Evolutionary conservation across 1,140 invertebrate genomes (phyloP).

Genomic region (Mesaphorura yosii): DNA sequence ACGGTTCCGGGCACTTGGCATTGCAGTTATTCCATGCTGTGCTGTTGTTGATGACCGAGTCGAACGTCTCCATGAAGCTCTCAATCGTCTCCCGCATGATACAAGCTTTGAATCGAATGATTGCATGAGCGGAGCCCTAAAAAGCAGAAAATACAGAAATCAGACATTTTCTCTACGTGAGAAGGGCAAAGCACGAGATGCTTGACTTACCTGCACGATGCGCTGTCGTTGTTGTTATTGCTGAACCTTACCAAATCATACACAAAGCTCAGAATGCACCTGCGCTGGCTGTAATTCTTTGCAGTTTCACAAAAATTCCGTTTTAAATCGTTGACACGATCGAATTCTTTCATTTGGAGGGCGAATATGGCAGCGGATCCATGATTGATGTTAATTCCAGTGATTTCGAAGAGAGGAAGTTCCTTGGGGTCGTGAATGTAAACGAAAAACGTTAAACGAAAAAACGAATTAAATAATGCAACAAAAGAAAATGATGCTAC

Average conservation of each 20-base stretch:
- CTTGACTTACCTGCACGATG: slow-evolving; percentile 4
- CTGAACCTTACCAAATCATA: no score
- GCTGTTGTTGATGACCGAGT: slow-evolving; percentile 3
- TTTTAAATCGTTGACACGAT: background rate
- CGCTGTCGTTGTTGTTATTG: no score
- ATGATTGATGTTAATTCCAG: slow-evolving; percentile 11
- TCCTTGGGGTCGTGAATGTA: slow-evolving; percentile 4
- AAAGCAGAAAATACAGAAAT: no score
- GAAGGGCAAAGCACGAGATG: no score
- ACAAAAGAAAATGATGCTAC: no score
- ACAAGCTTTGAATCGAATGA: slow-evolving; percentile 7
- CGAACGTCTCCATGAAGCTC: background rate
- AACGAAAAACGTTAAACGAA: background rate
- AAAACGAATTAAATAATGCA: background rate
- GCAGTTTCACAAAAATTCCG: background rate
- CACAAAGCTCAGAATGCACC: no score
- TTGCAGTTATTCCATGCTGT: slow-evolving; percentile 6
- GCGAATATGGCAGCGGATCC: background rate
- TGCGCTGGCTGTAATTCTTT: background rate
- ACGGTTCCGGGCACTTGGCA: slow-evolving; percentile 4
- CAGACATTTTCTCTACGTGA: no score
- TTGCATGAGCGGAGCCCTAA: slow-evolving; percentile 4
- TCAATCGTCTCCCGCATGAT: background rate
- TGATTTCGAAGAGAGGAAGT: slow-evolving; percentile 1
- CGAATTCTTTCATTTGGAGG: slow-evolving; percentile 5